Evolutionary conservation across 1,140 invertebrate genomes (phyloP).

Genomic region (Cephus cinctus): DNA sequence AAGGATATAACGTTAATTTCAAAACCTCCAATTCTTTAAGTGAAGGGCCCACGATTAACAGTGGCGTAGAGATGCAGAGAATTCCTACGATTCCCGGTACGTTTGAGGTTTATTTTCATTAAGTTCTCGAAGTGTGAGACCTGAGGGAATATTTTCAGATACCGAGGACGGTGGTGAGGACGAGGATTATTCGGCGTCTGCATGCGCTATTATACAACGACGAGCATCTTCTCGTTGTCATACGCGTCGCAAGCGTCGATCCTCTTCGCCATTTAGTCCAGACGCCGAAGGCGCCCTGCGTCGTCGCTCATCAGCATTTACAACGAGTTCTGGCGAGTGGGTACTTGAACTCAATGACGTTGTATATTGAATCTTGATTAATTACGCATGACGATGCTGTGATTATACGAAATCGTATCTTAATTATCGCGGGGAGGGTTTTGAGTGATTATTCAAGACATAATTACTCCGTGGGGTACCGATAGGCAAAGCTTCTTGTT

Average conservation of each 20-base stretch:
- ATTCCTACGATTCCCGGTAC: not conserved
- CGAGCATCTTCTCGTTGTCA: slow-evolving; percentile 64
- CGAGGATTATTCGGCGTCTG: slow-evolving; percentile 77
- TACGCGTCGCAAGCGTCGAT: slow-evolving; percentile 59
- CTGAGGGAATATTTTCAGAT: too few relatives aligned
- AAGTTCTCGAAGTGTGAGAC: not conserved
- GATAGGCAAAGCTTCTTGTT: slow-evolving; percentile 15
- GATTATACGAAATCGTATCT: too few relatives aligned
- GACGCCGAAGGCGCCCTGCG: slow-evolving; percentile 53
- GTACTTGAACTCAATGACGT: slow-evolving; percentile 31
- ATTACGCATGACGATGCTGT: too few relatives aligned
- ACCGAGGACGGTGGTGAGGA: slow-evolving; percentile 65
- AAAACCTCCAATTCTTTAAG: slow-evolving; percentile 2
- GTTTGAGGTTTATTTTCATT: not conserved
- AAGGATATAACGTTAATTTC: too few relatives aligned
- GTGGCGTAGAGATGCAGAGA: not conserved
- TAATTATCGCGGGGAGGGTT: too few relatives aligned
- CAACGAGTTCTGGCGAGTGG: slow-evolving; percentile 84
- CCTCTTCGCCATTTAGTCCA: slow-evolving; percentile 71
- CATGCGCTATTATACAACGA: slow-evolving; percentile 77
- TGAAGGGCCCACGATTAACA: not conserved
- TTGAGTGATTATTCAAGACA: too few relatives aligned
- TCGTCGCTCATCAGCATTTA: slow-evolving; percentile 76
- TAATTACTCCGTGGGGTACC: too few relatives aligned
- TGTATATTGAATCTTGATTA: not conserved